Evolutionary conservation across 2,888 invertebrate species (phyloP).

Genomic region (Cyrtodaria siliqua): DNA sequence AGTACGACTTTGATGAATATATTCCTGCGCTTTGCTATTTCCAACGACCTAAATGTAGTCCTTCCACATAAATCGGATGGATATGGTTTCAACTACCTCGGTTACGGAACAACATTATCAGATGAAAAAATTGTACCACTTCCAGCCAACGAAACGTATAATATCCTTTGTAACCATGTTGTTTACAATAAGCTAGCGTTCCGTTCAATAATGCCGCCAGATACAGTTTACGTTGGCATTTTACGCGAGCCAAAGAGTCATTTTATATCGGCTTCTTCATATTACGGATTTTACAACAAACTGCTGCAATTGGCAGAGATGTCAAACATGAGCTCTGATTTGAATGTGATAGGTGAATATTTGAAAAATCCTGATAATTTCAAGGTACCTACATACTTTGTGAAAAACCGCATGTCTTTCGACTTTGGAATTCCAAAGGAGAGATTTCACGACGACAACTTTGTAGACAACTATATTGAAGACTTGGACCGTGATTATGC

Average conservation of each 20-base stretch:
- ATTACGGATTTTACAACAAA: conserved; percentile 64
- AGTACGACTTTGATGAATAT: conserved; percentile 79
- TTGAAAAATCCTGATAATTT: conserved; percentile 26
- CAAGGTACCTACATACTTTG: conserved; percentile 32
- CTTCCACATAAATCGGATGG: conserved; percentile 65
- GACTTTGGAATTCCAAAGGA: conserved; percentile 61
- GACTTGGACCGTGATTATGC: conserved; percentile 74
- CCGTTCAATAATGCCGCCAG: conserved; percentile 63
- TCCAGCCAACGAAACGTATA: conserved; percentile 68
- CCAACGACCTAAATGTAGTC: conserved; percentile 72
- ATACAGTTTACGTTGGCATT: conserved; percentile 70
- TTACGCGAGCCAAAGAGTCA: conserved; percentile 70
- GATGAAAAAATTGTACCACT: conserved; percentile 67
- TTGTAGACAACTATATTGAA: conserved; percentile 61
- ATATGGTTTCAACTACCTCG: conserved; percentile 68
- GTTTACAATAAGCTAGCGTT: conserved; percentile 74
- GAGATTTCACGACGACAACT: conserved; percentile 39
- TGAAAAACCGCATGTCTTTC: conserved; percentile 64
- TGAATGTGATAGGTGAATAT: conserved; percentile 26
- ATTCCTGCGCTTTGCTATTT: conserved; percentile 72
- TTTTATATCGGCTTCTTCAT: conserved; percentile 69
- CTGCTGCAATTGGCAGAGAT: conserved; percentile 6
- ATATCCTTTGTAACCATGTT: conserved; percentile 78
- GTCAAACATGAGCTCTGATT: not conserved
- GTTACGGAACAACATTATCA: conserved; percentile 62